phyloP scores from a whole-genome alignment of 2,113 vertebrate species.

The Eonycteris spelaea region DNA sequence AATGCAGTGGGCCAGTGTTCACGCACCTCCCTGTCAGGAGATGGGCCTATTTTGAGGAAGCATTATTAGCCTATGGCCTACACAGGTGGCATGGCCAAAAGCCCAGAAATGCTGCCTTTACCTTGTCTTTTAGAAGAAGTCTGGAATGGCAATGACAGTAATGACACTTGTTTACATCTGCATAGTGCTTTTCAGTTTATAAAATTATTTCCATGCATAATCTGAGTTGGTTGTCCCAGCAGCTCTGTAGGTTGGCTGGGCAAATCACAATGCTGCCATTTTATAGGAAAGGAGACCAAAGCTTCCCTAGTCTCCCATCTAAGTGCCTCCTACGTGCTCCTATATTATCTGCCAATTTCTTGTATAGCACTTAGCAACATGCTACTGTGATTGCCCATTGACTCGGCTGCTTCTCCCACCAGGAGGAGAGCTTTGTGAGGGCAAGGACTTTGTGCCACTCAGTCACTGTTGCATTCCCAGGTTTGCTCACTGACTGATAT shows the following conservation, averaged over 20 bases:
- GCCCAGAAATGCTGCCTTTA: neutral
- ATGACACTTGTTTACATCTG: neutral
- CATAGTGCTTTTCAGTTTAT: neutral
- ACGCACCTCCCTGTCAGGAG: neutral
- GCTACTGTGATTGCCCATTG: neutral
- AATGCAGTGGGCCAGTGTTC: neutral
- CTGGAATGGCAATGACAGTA: neutral
- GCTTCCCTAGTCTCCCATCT: neutral
- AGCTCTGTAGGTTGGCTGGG: neutral
- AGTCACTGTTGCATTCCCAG: neutral
- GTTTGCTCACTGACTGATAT: too few relatives aligned
- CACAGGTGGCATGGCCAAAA: neutral
- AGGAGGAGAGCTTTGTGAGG: neutral
- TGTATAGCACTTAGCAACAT: neutral
- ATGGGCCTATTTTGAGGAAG: neutral
- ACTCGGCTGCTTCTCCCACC: neutral
- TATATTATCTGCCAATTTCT: accelerated
- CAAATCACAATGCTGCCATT: neutral
- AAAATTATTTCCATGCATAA: neutral
- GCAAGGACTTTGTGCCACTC: neutral
- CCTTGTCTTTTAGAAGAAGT: neutral
- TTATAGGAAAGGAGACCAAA: neutral
- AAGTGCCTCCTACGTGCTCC: neutral
- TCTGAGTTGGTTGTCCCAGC: neutral
- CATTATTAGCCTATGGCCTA: neutral